Evolutionary conservation across 1,140 invertebrate genomes (phyloP).

Genomic region (Rhyacophila brunnea): DNA sequence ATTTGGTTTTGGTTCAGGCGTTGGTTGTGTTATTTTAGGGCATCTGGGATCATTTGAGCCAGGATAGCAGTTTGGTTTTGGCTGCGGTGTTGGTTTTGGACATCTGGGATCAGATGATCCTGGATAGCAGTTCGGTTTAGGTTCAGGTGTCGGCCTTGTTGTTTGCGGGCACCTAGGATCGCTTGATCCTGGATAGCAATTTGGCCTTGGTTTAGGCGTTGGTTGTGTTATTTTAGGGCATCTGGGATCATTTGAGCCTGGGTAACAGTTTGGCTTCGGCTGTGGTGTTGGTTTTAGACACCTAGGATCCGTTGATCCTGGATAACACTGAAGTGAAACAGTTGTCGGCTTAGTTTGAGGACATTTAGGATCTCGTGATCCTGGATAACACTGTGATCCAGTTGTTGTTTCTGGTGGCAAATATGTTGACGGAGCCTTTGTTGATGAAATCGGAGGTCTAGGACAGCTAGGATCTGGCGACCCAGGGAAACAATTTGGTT

Average conservation of each 20-base stretch:
- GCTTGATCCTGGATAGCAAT: conserved; percentile 38
- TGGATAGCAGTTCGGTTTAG: conserved; percentile 39
- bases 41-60: no score
- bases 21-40: no score
- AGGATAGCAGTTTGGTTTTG: no score
- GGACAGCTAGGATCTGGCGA: conserved; percentile 42
- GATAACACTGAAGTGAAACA: conserved; percentile 46
- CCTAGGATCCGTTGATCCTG: conserved; percentile 47
- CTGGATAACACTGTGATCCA: conserved; percentile 40
- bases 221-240: conserved; percentile 31
- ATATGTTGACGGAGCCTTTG: conserved; percentile 24
- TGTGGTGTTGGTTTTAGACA: conserved; percentile 32
- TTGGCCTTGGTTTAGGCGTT: conserved; percentile 22
- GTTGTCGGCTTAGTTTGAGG: conserved; percentile 28
- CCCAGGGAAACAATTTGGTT: conserved; percentile 42
- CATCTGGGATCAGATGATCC: no score
- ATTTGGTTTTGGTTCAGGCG: no score
- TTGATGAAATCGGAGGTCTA: conserved; percentile 29
- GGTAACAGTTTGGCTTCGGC: conserved; percentile 41
- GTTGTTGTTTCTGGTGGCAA: conserved; percentile 35
- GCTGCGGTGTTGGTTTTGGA: no score
- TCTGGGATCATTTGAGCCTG: conserved; percentile 37
- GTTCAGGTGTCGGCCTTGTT: conserved; percentile 37
- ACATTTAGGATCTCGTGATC: conserved; percentile 43
- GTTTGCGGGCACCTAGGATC: conserved; percentile 43